Evolutionary conservation across 2,797 vertebrate genomes (phyloP), one percentile per base, ranked within the genome.

Genomic region (Rhynchonycteris naso): DNA sequence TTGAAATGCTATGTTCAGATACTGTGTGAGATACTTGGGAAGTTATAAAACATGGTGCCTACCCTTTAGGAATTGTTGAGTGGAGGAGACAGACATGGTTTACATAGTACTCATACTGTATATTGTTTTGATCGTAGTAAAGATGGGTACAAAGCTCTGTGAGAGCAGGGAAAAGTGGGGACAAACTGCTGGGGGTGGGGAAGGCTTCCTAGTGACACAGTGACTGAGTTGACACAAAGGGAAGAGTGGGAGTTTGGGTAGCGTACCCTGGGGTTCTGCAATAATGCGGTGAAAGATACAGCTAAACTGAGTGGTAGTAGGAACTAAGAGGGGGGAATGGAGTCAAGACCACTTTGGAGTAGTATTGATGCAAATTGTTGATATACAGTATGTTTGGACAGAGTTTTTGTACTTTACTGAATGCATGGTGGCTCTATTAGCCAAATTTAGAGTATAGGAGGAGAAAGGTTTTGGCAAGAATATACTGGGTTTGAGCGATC

Each of bases 31-130:
- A 74, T 92, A 50, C 24, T 71, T 85, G 52, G 26, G 58, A 79
- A 82, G 14, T 76, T 94, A 63, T 35, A 88, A 92, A 75, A 85
- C 65, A 81, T 38, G 18, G 24, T 71, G 16, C 50, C 30, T 75
- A 2, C 21, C 21, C 59, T 79, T 96, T 58, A 94, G 65, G 78
- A 90, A 66, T 85, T 90, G 24, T 90, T 50, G 79, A 90, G 52
- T 82, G 71, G 28, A 72, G 43, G 58, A 90, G 72, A 83, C 43
- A 83, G 71, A 89, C 50, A 30, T 79, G 35, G 83, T 94, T 91
- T 91, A 74, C 82, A 50, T 79, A 87, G 22, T 83, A 81, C 26
- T 85, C 5, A 47, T 83, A 93, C 52, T 82, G 14, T 83, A 74
- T 66, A 47, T 26, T 54, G 24, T 47, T 76, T 94, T 66, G 54